These are phyloP conservation scores for Caenorhabditis briggsae DNA, from an alignment of 1,140 invertebrate genomes.

Conservation along the genomic window DNA sequence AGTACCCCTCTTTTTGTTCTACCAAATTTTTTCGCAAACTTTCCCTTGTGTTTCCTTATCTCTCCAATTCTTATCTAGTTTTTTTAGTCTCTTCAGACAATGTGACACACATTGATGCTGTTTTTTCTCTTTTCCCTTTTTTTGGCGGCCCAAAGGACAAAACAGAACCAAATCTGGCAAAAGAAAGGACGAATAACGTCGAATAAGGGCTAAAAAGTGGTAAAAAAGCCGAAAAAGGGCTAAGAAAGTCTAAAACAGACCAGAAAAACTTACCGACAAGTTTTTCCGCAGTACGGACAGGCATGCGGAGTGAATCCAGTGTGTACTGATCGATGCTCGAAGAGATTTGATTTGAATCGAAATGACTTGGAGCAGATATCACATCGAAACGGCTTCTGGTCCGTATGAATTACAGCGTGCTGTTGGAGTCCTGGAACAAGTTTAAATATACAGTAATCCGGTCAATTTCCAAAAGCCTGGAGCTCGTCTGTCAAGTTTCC, in stretches of 20 bases:
- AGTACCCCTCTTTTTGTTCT: too few relatives aligned
- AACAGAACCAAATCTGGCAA: background rate
- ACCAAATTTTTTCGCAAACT: background rate
- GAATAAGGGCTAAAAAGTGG: too few relatives aligned
- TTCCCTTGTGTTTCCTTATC: slow-evolving; percentile 14
- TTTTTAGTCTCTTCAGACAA: background rate
- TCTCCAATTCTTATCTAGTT: slow-evolving; percentile 38
- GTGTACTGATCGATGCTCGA: slow-evolving; percentile 85
- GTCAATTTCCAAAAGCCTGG: too few relatives aligned
- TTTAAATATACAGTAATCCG: too few relatives aligned
- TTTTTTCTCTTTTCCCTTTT: too few relatives aligned
- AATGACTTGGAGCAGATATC: slow-evolving; percentile 83
- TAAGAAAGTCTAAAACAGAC: too few relatives aligned
- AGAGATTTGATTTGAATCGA: slow-evolving; percentile 84
- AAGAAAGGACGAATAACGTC: too few relatives aligned
- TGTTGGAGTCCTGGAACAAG: slow-evolving; percentile 67
- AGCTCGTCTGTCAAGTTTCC: too few relatives aligned
- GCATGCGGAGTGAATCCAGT: slow-evolving; percentile 80
- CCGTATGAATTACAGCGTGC: slow-evolving; percentile 81
- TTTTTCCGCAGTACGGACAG: slow-evolving; percentile 70
- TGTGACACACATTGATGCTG: too few relatives aligned
- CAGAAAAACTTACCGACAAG: slow-evolving; percentile 65
- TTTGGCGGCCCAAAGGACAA: background rate
- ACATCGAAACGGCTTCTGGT: slow-evolving; percentile 83
- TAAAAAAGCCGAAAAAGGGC: too few relatives aligned